Conservation (phyloP, 2,888 invertebrate species). For the Chrysotoxum bicinctum region DNA sequence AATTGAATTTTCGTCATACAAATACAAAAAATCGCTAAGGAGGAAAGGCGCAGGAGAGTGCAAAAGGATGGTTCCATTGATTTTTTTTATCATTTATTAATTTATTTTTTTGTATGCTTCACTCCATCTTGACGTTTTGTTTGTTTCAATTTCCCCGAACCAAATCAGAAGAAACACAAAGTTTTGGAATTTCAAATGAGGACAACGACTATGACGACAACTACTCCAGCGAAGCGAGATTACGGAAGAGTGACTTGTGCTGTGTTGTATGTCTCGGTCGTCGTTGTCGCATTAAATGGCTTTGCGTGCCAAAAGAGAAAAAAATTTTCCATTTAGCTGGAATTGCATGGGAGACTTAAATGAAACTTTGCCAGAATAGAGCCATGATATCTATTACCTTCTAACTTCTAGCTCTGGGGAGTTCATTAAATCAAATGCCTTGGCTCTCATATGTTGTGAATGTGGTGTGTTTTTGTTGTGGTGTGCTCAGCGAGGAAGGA, state of each 20-base stretch:
- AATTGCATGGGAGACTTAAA: conserved; percentile 32
- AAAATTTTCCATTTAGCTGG: conserved; percentile 34
- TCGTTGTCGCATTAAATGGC: conserved; percentile 37
- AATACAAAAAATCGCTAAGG: conserved; percentile 10
- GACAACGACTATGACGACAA: conserved; percentile 20
- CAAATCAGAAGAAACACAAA: conserved; percentile 53
- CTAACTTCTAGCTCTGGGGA: conserved; percentile 11
- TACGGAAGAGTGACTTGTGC: conserved; percentile 29
- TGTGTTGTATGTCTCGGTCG: background rate
- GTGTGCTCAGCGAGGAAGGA: background rate
- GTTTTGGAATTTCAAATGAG: conserved; percentile 54
- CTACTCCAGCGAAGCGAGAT: conserved; percentile 17
- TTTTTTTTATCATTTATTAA: conserved; percentile 22
- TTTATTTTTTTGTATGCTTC: conserved; percentile 12
- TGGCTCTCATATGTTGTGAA: conserved; percentile 14
- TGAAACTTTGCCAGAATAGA: conserved; percentile 43
- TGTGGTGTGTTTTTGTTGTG: conserved; percentile 13
- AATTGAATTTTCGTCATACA: conserved; percentile 61
- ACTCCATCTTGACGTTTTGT: conserved; percentile 34
- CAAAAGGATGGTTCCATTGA: conserved; percentile 13
- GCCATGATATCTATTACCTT: conserved; percentile 40
- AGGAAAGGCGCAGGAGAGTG: background rate
- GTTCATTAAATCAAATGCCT: conserved; percentile 55
- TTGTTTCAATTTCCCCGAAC: conserved; percentile 56
- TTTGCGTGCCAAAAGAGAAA: conserved; percentile 54